Evolutionary conservation across 2,888 invertebrate genomes (phyloP).

Genomic region (Lysandra bellargus): DNA sequence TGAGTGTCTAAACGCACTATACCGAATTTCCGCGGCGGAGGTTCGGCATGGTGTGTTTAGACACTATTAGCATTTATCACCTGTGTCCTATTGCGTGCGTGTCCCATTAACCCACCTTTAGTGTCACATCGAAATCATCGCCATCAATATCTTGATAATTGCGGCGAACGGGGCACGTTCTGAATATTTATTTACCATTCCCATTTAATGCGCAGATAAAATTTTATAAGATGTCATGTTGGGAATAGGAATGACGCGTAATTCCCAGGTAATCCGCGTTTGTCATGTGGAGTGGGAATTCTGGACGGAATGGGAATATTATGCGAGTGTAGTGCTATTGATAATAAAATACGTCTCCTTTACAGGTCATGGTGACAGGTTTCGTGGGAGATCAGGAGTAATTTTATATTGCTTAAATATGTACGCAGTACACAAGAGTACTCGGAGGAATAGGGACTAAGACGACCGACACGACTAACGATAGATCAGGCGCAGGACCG

Average conservation of each 20-base stretch:
- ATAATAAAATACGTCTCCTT: not conserved
- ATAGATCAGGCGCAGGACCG: no score
- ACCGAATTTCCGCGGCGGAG: no score
- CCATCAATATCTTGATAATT: not conserved
- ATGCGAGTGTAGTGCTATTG: not conserved
- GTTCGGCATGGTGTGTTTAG: no score
- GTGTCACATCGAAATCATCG: not conserved
- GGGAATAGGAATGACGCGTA: constrained; percentile 8
- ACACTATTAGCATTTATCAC: no score
- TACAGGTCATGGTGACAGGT: no score
- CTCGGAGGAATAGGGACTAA: no score
- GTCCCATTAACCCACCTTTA: not conserved
- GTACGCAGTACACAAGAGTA: no score
- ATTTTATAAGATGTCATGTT: constrained; percentile 29
- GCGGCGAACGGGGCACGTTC: not conserved
- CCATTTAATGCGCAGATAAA: constrained; percentile 14
- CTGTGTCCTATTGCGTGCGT: not conserved
- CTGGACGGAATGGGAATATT: not conserved
- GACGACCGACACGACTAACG: no score
- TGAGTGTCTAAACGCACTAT: no score
- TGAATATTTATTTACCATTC: constrained; percentile 5
- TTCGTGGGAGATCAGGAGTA: no score
- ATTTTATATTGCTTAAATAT: no score
- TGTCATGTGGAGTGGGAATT: not conserved
- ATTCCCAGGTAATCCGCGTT: not conserved